These are phyloP conservation scores for Salminus brasiliensis DNA, from an alignment of 2,113 vertebrate species.

Conservation along the genomic window DNA sequence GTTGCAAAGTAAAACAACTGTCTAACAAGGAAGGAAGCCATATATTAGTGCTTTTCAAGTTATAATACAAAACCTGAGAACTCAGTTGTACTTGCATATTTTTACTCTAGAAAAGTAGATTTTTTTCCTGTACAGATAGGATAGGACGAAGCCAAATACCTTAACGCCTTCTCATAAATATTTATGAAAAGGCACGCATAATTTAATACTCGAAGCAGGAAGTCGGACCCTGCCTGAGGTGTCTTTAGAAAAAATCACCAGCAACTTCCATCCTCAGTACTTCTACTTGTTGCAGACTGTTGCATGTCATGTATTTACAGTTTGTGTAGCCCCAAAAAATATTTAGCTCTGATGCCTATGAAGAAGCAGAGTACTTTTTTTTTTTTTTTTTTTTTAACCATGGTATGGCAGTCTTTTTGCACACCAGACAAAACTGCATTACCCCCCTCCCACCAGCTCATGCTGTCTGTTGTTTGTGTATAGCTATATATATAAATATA, in stretches of 20 bases:
- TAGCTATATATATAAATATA: slow-evolving; percentile 33
- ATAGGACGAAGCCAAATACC: slow-evolving; percentile 51
- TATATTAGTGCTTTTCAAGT: slow-evolving; percentile 47
- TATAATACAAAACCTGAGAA: slow-evolving; percentile 59
- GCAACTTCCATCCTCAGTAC: slow-evolving; percentile 28
- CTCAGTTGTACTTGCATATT: slow-evolving; percentile 53
- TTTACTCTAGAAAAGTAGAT: slow-evolving; percentile 52
- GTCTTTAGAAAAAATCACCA: slow-evolving; percentile 46
- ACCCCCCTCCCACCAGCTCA: neutral
- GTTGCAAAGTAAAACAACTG: neutral
- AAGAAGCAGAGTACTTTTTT: neutral
- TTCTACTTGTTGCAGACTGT: neutral
- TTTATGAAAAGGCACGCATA: slow-evolving; percentile 79
- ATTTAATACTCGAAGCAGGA: slow-evolving; percentile 61
- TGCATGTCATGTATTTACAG: neutral
- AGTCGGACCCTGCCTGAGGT: slow-evolving; percentile 51
- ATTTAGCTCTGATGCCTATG: slow-evolving; percentile 5
- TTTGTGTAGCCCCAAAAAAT: neutral
- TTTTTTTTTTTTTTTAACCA: neutral
- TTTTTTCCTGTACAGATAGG: slow-evolving; percentile 52
- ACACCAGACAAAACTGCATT: neutral
- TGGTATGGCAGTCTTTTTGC: neutral
- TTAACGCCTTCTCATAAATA: slow-evolving; percentile 78
- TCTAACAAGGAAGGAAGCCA: slow-evolving; percentile 34
- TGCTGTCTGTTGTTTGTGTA: neutral